Conservation (phyloP, 2,888 invertebrate genomes). For the Apantesis nais region DNA sequence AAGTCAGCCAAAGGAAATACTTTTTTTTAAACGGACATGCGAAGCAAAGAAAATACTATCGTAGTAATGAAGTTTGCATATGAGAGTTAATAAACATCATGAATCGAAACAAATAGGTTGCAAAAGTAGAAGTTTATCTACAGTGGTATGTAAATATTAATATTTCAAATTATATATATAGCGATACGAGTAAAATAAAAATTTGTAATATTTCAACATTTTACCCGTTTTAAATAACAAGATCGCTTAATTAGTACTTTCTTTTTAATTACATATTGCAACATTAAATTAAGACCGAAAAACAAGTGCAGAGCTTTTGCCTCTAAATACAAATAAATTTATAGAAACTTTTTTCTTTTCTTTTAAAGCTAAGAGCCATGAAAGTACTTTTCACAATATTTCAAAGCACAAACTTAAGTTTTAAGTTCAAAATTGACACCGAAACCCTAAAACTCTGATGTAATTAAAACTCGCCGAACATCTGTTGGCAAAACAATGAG, state of each 20-base stretch:
- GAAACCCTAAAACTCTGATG: slow-evolving; percentile 26
- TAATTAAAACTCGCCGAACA: slow-evolving; percentile 39
- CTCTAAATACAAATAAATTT: neutral
- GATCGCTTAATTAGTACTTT: too few species aligned
- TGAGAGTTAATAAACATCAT: neutral
- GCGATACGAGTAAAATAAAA: too few species aligned
- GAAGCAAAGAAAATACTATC: neutral
- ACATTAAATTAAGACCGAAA: neutral
- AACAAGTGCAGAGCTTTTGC: neutral
- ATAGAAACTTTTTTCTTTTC: neutral
- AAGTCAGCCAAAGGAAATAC: too few species aligned
- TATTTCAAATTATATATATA: too few species aligned
- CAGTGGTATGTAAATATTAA: neutral
- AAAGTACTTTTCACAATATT: neutral
- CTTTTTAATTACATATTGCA: too few species aligned
- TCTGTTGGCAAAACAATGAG: slow-evolving; percentile 43
- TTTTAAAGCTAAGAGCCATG: neutral
- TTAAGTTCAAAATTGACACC: slow-evolving; percentile 12
- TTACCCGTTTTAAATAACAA: too few species aligned
- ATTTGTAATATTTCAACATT: too few species aligned
- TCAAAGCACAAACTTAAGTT: slow-evolving; percentile 3
- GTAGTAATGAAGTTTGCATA: neutral
- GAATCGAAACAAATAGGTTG: neutral
- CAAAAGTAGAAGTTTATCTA: neutral
- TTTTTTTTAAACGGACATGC: too few species aligned